Base-by-base conservation (phyloP, 2,888 invertebrate species). In the Scaptodrosophila latifasciaeformis region DNA sequence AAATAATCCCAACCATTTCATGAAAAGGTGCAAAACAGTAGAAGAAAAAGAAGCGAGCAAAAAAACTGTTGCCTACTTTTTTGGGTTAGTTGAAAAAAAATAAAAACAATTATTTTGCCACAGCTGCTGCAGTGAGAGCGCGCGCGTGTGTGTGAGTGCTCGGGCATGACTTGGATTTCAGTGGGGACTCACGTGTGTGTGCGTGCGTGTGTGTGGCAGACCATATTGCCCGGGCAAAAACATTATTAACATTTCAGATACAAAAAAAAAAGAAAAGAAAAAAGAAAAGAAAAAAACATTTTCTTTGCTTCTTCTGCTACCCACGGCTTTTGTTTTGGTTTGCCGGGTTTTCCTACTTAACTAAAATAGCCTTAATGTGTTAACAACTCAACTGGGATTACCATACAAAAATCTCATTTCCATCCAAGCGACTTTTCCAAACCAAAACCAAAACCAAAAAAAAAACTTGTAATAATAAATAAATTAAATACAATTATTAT, bases 331-430 rank as follows among this genome's bases (percentile, higher is more conserved):
- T 66, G 67, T 67, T 69, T 59, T 49, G 40, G 55, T 30, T 49
- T 39, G 52, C 39, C 50, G 49, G 46, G 55, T 12, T 13, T 44
- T 27, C 52, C 55, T 62, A 59, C 57, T 77, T 80, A 74, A 72
- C 78, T 80, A 69, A 77, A 72, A 77, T 77, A 72, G 69, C 58
- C 81, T 63, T 80, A 71, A 80, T 80, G 77, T 71, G 78, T 80
- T 71, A 80, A 77, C 81, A 80, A 71, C 71, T 80, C 75, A 66
- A 77, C 46, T 57, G 78, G 54, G 67, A 49, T n/a, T n/a, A n/a
- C n/a, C n/a, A n/a, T n/a, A n/a, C n/a, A n/a, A n/a, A n/a, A n/a
- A n/a, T n/a, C n/a, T n/a, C n/a, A n/a, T n/a, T n/a, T n/a, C n/a
- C n/a, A n/a, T n/a, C n/a, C n/a, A n/a, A n/a, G n/a, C n/a, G n/a